Evolutionary conservation across 2,113 vertebrate genomes (phyloP).

Genomic region (Anas platyrhynchos): DNA sequence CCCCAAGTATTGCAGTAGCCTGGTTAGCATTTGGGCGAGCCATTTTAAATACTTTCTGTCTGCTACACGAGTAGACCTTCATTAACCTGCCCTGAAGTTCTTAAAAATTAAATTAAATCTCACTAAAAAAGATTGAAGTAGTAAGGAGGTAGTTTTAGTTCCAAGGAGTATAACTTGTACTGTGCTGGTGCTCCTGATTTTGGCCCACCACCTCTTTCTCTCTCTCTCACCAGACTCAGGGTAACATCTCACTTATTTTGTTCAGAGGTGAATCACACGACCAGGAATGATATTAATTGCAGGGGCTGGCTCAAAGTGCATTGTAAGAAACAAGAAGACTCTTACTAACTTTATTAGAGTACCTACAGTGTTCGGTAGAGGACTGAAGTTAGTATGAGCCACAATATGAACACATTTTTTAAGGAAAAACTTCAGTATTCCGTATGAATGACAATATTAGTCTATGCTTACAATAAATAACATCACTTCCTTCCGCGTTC

Average conservation of each 20-base stretch:
- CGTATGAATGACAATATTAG: not conserved
- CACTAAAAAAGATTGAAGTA: conserved; percentile 12
- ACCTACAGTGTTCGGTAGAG: not conserved
- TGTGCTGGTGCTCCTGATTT: not conserved
- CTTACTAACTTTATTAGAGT: not conserved
- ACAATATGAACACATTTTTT: not conserved
- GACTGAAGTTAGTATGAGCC: not conserved
- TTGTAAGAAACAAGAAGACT: not conserved
- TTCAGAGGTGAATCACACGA: not conserved
- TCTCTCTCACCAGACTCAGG: not conserved
- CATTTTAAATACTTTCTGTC: conserved; percentile 11
- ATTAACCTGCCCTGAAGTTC: conserved; percentile 51
- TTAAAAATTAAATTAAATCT: conserved; percentile 51
- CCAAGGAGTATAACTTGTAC: not conserved
- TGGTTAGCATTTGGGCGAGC: conserved; percentile 20
- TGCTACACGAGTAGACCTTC: conserved; percentile 20
- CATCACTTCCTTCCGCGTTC: not conserved
- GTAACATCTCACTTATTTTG: not conserved
- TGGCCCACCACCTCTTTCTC: not conserved
- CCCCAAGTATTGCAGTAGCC: not conserved
- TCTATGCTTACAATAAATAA: not conserved
- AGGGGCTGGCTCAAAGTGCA: not conserved
- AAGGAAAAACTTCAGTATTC: not conserved
- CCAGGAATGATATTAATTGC: not conserved
- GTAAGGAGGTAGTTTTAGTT: not conserved